phyloP scores from a whole-genome alignment of 2,113 vertebrate genomes.

The Semicossyphus pulcher region DNA sequence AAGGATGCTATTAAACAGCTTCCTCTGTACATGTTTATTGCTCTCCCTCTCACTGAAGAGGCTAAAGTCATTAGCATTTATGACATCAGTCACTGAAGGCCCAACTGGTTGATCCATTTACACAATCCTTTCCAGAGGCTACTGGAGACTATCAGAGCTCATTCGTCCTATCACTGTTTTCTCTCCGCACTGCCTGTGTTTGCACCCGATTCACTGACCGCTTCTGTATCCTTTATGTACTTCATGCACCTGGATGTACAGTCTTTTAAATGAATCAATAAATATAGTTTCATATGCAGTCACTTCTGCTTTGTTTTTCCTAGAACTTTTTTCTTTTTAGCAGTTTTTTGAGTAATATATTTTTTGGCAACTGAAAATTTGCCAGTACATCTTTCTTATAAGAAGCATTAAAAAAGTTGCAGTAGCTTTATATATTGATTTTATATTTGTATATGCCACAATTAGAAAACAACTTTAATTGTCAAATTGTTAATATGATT shows the following conservation, averaged over 20 bases:
- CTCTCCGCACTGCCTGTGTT: background rate
- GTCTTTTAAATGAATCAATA: constrained; percentile 59
- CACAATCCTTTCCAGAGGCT: background rate
- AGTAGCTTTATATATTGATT: too few species aligned
- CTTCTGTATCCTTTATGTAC: background rate
- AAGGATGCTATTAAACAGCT: constrained; percentile 42
- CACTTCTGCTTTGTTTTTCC: background rate
- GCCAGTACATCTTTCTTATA: background rate
- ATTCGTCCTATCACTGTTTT: background rate
- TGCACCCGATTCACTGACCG: background rate
- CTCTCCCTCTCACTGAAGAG: constrained; percentile 19
- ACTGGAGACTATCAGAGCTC: background rate
- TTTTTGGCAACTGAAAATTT: background rate
- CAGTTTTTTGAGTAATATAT: background rate
- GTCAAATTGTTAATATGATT: too few species aligned
- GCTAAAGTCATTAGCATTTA: constrained; percentile 36
- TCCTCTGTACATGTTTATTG: constrained; percentile 15
- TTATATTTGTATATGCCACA: too few species aligned
- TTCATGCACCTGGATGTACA: constrained; percentile 37
- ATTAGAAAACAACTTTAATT: too few species aligned
- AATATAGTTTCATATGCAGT: constrained; percentile 67
- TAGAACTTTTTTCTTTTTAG: background rate
- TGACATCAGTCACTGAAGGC: constrained; percentile 10
- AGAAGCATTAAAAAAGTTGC: too few species aligned
- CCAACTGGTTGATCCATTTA: constrained; percentile 17